phyloP scores from a whole-genome alignment of 2,888 invertebrate species.

The Limnephilus marmoratus region DNA sequence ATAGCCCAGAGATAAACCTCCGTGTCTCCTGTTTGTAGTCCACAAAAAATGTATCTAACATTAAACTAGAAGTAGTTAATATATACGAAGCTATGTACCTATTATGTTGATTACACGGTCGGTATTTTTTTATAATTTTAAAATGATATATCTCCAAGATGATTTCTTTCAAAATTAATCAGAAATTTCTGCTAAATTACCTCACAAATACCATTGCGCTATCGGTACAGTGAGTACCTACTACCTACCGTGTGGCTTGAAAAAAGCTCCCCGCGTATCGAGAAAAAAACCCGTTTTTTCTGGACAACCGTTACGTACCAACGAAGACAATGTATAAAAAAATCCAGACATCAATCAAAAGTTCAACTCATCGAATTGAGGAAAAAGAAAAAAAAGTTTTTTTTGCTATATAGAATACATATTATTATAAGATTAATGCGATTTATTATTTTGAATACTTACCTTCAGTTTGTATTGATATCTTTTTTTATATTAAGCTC shows the following conservation, averaged over 20 bases:
- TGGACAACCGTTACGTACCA: constrained; percentile 34
- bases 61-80: not conserved
- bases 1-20: not conserved
- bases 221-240: not conserved
- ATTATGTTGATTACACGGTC: not conserved
- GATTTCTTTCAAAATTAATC: constrained; percentile 2
- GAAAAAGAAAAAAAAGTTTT: not conserved
- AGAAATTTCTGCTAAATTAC: not conserved
- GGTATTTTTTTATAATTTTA: not conserved
- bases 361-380: constrained; percentile 26
- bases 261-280: constrained; percentile 15
- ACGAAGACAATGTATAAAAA: constrained; percentile 39
- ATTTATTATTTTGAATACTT: not conserved
- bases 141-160: not conserved
- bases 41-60: not conserved
- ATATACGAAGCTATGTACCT: too few species aligned
- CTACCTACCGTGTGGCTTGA: constrained; percentile 6
- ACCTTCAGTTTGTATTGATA: not conserved
- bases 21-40: not conserved
- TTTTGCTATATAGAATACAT: not conserved
- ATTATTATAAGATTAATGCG: too few species aligned
- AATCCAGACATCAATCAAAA: constrained; percentile 35
- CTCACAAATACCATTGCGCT: not conserved
- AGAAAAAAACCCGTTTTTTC: constrained; percentile 38
- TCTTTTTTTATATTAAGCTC: too few species aligned